phyloP scores from a whole-genome alignment of 2,888 invertebrate genomes.

The Cataglyphis albicans region DNA sequence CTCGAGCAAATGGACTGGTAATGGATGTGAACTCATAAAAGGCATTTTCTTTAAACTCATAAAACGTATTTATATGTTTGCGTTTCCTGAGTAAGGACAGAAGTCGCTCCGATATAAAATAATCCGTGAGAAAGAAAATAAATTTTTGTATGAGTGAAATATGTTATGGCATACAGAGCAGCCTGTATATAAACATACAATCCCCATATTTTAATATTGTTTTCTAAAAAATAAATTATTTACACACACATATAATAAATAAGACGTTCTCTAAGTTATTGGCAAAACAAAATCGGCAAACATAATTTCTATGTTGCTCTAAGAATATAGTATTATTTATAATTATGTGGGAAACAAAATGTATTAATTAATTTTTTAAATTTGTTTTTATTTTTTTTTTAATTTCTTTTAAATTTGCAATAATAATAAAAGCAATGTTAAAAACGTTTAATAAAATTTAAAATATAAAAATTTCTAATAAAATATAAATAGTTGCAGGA shows the following conservation, averaged over 20 bases:
- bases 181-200: neutral
- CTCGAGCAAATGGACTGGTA: constrained; percentile 13
- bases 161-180: neutral
- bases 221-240: constrained; percentile 10
- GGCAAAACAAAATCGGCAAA: neutral
- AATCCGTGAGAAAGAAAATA: neutral
- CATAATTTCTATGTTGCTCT: neutral
- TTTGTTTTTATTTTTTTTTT: neutral
- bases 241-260: neutral
- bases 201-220: neutral
- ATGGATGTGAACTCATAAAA: constrained; percentile 42
- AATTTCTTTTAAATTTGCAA: neutral
- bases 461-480: neutral
- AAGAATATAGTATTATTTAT: neutral
- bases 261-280: neutral
- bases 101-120: neutral
- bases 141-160: neutral
- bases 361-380: neutral
- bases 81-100: neutral
- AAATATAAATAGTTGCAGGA: neutral
- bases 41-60: constrained; percentile 20
- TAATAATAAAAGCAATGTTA: neutral
- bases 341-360: neutral
- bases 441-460: neutral
- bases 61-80: constrained; percentile 32